Evolutionary conservation across 2,888 invertebrate genomes (phyloP).

Genomic region (Calliphora vomitoria): DNA sequence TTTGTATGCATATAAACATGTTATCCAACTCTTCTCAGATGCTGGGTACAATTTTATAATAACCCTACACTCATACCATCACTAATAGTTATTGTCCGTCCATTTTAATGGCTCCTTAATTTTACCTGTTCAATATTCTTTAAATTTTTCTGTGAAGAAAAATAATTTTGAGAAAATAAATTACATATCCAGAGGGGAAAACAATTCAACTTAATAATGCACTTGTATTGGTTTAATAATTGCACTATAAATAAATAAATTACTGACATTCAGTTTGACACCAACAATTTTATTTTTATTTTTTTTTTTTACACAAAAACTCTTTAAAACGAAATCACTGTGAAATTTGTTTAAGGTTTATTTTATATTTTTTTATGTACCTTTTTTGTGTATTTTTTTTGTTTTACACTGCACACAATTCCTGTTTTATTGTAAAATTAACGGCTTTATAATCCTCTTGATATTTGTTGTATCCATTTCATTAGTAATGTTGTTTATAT

Average conservation of each 20-base stretch:
- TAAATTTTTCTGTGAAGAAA: not conserved
- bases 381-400: slow-evolving; percentile 39
- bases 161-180: not conserved
- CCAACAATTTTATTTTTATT: not conserved
- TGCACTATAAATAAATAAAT: not conserved
- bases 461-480: slow-evolving; percentile 62
- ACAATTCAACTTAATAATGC: not conserved
- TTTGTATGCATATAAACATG: slow-evolving; percentile 33
- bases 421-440: slow-evolving; percentile 51
- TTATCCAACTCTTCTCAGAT: slow-evolving; percentile 65
- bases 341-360: not conserved
- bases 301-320: not conserved
- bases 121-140: not conserved
- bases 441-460: slow-evolving; percentile 63
- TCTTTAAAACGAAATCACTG: slow-evolving; percentile 5
- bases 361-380: slow-evolving; percentile 33
- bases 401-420: slow-evolving; percentile 17
- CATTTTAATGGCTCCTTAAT: not conserved
- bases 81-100: not conserved
- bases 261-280: slow-evolving; percentile 19
- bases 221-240: slow-evolving; percentile 46
- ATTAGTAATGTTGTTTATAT: slow-evolving; percentile 23
- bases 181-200: slow-evolving; percentile 22
- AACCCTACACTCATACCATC: slow-evolving; percentile 1
- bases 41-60: slow-evolving; percentile 22